Percentiles rank a stretch among this genome's conserved stretches.
These are phyloP conservation scores for Paradoxurus hermaphroditus DNA, from an alignment of 2,113 vertebrate genomes.

Conservation along the genomic window DNA sequence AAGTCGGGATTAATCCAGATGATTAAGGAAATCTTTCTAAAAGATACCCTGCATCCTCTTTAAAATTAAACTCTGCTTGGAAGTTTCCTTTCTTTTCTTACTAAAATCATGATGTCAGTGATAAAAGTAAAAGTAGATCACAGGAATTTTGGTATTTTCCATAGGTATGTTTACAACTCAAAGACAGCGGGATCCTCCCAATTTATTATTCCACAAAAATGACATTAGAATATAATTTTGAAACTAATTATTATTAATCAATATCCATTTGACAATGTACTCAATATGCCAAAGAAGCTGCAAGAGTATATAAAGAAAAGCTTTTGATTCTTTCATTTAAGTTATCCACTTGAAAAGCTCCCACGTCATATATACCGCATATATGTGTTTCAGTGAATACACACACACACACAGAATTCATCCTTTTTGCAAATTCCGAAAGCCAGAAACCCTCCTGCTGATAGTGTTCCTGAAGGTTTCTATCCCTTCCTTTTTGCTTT, in stretches of 20 bases:
- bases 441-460: slow-evolving; percentile 10
- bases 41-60: slow-evolving; percentile 76
- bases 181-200: neutral
- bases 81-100: slow-evolving; percentile 60
- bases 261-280: slow-evolving; percentile 14
- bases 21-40: slow-evolving; percentile 80
- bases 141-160: neutral
- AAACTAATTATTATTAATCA: slow-evolving; percentile 29
- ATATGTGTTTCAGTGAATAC: neutral
- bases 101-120: slow-evolving; percentile 28
- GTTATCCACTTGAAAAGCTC: slow-evolving; percentile 42
- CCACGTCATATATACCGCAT: neutral
- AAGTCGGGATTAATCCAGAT: slow-evolving; percentile 78
- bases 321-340: slow-evolving; percentile 29
- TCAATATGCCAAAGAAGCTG: neutral
- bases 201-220: neutral
- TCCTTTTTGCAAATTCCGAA: slow-evolving; percentile 53
- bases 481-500: slow-evolving; percentile 72
- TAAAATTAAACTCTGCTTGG: slow-evolving; percentile 77
- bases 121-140: slow-evolving; percentile 43
- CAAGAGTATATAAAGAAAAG: neutral
- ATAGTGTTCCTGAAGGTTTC: slow-evolving; percentile 68
- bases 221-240: neutral
- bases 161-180: neutral
- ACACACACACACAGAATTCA: neutral